Conservation (phyloP, 1,140 invertebrate species). For the Thaumetopoea pityocampa region DNA sequence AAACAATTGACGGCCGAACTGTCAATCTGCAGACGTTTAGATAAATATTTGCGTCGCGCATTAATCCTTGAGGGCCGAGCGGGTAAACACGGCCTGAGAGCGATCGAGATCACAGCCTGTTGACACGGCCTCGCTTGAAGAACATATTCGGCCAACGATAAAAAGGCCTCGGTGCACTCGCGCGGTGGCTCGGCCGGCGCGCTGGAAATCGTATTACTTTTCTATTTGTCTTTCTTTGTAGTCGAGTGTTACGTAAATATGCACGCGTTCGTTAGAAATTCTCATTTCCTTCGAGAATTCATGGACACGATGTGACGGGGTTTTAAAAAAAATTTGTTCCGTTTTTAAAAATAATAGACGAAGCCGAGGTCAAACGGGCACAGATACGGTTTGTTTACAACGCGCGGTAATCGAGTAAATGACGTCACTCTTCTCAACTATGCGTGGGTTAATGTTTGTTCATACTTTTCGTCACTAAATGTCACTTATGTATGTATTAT, state of each 20-base stretch:
- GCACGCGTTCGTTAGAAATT: slow-evolving; percentile 60
- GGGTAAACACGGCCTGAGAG: slow-evolving; percentile 49
- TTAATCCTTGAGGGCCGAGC: slow-evolving; percentile 64
- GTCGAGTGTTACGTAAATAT: slow-evolving; percentile 73
- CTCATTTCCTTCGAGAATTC: slow-evolving; percentile 65
- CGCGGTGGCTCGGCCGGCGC: slow-evolving; percentile 24
- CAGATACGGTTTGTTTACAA: slow-evolving; percentile 1
- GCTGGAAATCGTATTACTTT: slow-evolving; percentile 68
- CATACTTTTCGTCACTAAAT: neutral
- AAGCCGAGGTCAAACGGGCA: slow-evolving; percentile 8
- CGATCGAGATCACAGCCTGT: slow-evolving; percentile 62
- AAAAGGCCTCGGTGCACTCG: slow-evolving; percentile 45
- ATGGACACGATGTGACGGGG: slow-evolving; percentile 36
- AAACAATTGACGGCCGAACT: slow-evolving; percentile 73
- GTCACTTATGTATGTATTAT: slow-evolving; percentile 1
- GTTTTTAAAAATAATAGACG: slow-evolving; percentile 30
- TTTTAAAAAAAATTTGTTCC: slow-evolving; percentile 29
- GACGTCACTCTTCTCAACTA: slow-evolving; percentile 1
- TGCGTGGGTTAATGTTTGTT: slow-evolving; percentile 5
- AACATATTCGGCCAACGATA: slow-evolving; percentile 33
- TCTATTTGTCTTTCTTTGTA: slow-evolving; percentile 72
- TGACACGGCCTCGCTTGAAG: slow-evolving; percentile 33
- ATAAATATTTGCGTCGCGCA: slow-evolving; percentile 72
- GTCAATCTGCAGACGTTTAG: slow-evolving; percentile 73
- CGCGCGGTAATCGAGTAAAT: neutral